Conservation (phyloP, 2,797 vertebrate genomes). For the Psittacula echo region DNA sequence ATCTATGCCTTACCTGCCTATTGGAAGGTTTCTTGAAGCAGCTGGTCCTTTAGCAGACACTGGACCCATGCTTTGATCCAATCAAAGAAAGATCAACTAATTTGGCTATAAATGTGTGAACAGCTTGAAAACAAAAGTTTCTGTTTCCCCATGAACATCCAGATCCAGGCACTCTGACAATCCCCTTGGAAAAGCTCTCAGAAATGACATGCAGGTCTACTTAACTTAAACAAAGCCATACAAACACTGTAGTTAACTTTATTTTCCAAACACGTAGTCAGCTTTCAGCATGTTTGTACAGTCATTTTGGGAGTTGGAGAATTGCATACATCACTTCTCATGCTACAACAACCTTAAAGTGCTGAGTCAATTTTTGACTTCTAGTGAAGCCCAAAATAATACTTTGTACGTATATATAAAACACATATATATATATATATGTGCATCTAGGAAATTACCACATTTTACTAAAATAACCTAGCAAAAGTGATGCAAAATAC, state of each 20-base stretch:
- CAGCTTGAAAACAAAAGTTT: not conserved
- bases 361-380: conserved; percentile 16
- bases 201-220: not conserved
- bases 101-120: not conserved
- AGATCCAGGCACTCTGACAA: not conserved
- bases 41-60: not conserved
- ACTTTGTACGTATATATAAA: not conserved
- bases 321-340: not conserved
- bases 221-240: conserved; percentile 11
- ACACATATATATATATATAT: not conserved
- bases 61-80: not conserved
- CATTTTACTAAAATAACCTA: conserved; percentile 18
- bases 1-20: not conserved
- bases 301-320: not conserved
- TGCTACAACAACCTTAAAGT: conserved; percentile 11
- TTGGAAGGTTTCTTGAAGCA: not conserved
- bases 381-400: conserved; percentile 10
- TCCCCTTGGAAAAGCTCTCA: not conserved
- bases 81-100: not conserved
- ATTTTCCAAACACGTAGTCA: conserved; percentile 34
- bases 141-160: not conserved
- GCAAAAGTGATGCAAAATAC: not conserved
- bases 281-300: not conserved
- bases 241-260: conserved; percentile 23
- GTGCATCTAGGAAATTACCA: not conserved